Conservation (phyloP, 37 sponge, comb jelly and placozoan species). For the Spongilla lacustris region DNA sequence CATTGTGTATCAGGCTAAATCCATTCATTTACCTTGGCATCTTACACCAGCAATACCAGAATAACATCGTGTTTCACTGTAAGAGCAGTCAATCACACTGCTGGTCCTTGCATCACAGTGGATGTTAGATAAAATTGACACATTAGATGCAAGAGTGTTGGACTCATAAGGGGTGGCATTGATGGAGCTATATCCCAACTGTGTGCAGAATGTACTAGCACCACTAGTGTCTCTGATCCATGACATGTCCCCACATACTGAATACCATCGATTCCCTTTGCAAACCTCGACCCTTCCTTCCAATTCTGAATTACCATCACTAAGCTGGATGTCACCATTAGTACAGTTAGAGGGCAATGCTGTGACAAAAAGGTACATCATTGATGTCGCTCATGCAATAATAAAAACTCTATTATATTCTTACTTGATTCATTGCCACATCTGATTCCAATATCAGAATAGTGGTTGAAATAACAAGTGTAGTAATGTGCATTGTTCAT, state of each 20-base stretch:
- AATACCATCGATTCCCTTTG: neutral
- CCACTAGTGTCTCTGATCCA: neutral
- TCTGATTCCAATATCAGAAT: neutral
- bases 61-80: neutral
- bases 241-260: neutral
- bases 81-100: neutral
- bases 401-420: neutral
- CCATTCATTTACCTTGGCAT: neutral
- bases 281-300: neutral
- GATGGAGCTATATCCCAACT: neutral
- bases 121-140: neutral
- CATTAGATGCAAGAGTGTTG: neutral
- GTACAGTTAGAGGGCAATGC: neutral
- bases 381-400: neutral
- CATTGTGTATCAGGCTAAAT: neutral
- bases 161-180: neutral
- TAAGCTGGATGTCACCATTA: neutral
- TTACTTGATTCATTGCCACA: neutral
- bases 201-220: neutral
- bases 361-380: neutral
- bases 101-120: neutral
- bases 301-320: neutral
- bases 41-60: neutral
- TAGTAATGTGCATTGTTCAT: neutral
- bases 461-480: neutral